Evolutionary conservation across 2,113 vertebrate species (phyloP).

Genomic region (Saguinus imperator): DNA sequence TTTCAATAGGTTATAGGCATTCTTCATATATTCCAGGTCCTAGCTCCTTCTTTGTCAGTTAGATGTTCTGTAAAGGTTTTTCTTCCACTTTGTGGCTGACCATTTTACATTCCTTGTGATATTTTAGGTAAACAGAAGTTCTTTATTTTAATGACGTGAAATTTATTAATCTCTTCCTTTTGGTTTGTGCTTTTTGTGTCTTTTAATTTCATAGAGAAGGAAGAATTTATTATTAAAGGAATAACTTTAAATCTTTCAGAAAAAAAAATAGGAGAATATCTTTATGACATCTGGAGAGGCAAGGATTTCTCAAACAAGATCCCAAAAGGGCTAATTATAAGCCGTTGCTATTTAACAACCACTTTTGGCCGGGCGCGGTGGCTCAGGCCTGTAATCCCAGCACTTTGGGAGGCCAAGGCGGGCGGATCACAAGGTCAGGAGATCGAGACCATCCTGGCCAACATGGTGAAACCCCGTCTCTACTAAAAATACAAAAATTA

Average conservation of each 20-base stretch:
- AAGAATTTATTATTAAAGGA: neutral
- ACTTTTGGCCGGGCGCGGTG: too few relatives aligned
- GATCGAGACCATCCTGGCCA: too few relatives aligned
- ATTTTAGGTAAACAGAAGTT: neutral
- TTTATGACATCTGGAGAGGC: neutral
- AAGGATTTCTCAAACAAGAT: neutral
- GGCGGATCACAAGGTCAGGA: too few relatives aligned
- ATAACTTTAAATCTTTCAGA: neutral
- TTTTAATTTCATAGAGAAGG: neutral
- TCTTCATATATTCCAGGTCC: neutral
- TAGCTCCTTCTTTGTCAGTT: neutral
- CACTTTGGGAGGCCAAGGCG: too few relatives aligned
- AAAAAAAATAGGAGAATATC: neutral
- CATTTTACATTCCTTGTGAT: neutral
- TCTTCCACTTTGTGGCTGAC: neutral
- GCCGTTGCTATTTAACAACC: neutral
- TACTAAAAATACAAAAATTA: too few relatives aligned
- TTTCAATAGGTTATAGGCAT: neutral
- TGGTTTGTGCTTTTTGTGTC: neutral
- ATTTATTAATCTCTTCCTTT: neutral
- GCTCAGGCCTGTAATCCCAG: too few relatives aligned
- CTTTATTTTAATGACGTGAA: slow-evolving; percentile 15
- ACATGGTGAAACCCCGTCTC: too few relatives aligned
- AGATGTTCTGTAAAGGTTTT: neutral
- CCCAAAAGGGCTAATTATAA: neutral